A percentile compares a stretch with the other conserved stretches of the same genome.
Evolutionary conservation across 2,797 vertebrate genomes (phyloP).

Genomic region (Scyliorhinus canicula): DNA sequence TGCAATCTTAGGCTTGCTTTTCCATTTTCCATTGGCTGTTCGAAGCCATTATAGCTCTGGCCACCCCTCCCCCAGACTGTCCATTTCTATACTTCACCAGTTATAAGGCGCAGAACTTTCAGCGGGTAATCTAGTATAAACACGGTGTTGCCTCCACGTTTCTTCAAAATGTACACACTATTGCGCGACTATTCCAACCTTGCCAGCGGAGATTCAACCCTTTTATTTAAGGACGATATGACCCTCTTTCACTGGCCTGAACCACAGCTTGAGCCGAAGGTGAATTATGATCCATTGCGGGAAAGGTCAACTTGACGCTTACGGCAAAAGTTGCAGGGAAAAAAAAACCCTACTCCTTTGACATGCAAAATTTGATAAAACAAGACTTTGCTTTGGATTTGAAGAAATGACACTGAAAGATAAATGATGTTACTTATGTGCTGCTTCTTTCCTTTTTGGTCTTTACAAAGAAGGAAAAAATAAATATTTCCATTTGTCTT

Average conservation of each 20-base stretch:
- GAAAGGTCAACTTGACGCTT: neutral
- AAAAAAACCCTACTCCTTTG: neutral
- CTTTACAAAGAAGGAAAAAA: neutral
- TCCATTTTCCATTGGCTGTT: no score
- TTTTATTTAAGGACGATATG: neutral
- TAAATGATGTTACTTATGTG: neutral
- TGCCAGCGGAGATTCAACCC: neutral
- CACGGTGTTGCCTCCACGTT: neutral
- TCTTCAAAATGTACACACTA: neutral
- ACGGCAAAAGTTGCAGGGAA: neutral
- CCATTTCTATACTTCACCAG: neutral
- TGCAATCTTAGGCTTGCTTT: neutral
- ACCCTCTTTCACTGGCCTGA: neutral
- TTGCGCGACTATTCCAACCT: neutral
- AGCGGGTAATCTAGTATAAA: neutral
- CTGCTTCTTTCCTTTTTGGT: neutral
- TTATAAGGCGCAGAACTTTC: neutral
- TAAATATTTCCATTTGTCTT: neutral
- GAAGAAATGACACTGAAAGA: neutral
- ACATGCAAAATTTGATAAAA: neutral
- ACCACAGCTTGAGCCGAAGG: no score
- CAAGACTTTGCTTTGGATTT: neutral
- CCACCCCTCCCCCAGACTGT: no score
- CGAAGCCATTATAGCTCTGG: no score
- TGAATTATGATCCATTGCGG: neutral